These are phyloP conservation scores for Hirundichthys speculiger DNA, from an alignment of 2,113 vertebrate species.

Conservation along the genomic window DNA sequence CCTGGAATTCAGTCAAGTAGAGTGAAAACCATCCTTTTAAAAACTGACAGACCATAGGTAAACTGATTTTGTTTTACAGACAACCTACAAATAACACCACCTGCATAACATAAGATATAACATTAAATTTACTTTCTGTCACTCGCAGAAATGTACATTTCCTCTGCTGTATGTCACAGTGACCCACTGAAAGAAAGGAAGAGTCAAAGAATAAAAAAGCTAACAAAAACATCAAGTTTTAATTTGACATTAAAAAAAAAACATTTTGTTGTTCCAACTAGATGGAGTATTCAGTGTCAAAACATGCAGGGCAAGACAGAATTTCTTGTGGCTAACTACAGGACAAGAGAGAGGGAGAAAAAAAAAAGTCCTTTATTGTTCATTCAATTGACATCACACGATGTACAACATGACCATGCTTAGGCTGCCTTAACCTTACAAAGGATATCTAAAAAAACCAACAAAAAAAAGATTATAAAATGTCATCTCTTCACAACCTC, in stretches of 20 bases:
- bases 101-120: slow-evolving; percentile 1
- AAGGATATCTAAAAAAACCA: slow-evolving; percentile 52
- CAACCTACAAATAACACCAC: slow-evolving; percentile 34
- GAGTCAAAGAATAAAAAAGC: slow-evolving; percentile 17
- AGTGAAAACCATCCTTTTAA: slow-evolving; percentile 31
- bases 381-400: slow-evolving; percentile 79
- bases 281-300: slow-evolving; percentile 41
- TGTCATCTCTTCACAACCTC: slow-evolving; percentile 52
- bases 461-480: slow-evolving; percentile 84
- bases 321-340: slow-evolving; percentile 3
- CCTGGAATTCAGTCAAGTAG: slow-evolving; percentile 23
- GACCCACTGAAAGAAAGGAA: slow-evolving; percentile 5
- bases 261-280: slow-evolving; percentile 20
- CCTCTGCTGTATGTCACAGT: slow-evolving; percentile 9
- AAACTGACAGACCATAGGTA: slow-evolving; percentile 27
- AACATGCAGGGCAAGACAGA: slow-evolving; percentile 54
- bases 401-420: slow-evolving; percentile 28
- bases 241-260: slow-evolving; percentile 56
- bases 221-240: slow-evolving; percentile 48
- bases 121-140: too few species aligned
- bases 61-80: slow-evolving; percentile 33
- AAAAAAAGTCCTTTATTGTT: slow-evolving; percentile 59
- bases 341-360: slow-evolving; percentile 7
- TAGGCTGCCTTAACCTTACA: slow-evolving; percentile 26
- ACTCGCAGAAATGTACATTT: too few species aligned